Conservation (phyloP, 2,888 invertebrate species). For the Nomada fabriciana region DNA sequence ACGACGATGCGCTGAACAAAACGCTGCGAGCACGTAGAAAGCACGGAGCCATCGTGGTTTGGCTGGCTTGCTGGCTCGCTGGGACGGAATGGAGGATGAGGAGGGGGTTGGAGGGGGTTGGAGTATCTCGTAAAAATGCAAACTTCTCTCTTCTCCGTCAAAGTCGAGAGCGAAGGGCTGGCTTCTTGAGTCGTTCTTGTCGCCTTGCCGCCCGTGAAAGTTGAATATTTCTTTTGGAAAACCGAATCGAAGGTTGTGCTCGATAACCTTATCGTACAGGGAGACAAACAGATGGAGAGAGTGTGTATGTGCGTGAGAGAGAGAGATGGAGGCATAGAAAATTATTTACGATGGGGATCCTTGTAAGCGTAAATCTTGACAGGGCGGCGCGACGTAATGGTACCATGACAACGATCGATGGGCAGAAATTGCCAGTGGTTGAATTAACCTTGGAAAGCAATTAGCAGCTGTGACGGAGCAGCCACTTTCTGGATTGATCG, state of each 20-base stretch:
- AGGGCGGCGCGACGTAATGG: no score
- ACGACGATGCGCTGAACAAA: conserved; percentile 72
- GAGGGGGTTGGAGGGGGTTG: not conserved
- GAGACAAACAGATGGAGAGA: not conserved
- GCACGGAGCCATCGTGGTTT: not conserved
- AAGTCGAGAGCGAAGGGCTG: conserved; percentile 56
- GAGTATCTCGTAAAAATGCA: conserved; percentile 79
- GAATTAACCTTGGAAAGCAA: conserved; percentile 61
- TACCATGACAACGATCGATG: conserved; percentile 47
- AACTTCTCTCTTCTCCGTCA: conserved; percentile 72
- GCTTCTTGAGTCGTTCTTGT: conserved; percentile 61
- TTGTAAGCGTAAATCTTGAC: not conserved
- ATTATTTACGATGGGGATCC: no score
- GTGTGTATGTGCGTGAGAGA: no score
- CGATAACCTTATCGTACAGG: not conserved
- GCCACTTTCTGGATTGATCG: conserved; percentile 34
- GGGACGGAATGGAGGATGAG: conserved; percentile 1
- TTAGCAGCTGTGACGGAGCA: conserved; percentile 55
- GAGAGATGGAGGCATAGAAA: not conserved
- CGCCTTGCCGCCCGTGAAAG: conserved; percentile 62
- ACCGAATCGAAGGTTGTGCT: conserved; percentile 13
- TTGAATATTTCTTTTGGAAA: conserved; percentile 45
- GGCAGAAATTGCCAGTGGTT: conserved; percentile 37
- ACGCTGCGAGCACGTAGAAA: conserved; percentile 54
- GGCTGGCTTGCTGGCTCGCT: not conserved